A percentile compares a stretch with the other conserved stretches of the same genome.
Evolutionary conservation across 2,888 invertebrate species (phyloP).

Genomic region (Drosophila kambysellisi): DNA sequence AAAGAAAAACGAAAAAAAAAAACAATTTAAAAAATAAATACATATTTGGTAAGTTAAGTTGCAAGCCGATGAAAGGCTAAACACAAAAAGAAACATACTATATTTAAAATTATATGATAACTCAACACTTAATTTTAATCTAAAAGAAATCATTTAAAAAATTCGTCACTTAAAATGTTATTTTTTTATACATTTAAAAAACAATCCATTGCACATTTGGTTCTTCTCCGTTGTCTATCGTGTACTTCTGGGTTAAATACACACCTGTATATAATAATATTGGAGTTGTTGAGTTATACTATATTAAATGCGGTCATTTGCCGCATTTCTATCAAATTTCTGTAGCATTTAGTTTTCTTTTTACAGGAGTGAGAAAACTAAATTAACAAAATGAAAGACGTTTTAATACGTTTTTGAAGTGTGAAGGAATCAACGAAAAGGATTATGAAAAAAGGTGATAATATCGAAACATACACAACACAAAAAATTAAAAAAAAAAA

Average conservation of each 20-base stretch:
- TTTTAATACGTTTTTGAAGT: slow-evolving; percentile 45
- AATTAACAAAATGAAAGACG: slow-evolving; percentile 48
- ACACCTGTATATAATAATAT: neutral
- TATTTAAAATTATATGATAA: slow-evolving; percentile 22
- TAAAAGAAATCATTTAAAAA: slow-evolving; percentile 1
- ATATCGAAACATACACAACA: slow-evolving; percentile 48
- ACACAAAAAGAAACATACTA: slow-evolving; percentile 17
- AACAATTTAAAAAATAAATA: slow-evolving; percentile 36
- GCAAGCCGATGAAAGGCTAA: slow-evolving; percentile 26
- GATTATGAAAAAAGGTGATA: slow-evolving; percentile 65
- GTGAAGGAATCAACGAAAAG: slow-evolving; percentile 63
- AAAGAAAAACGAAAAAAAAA: slow-evolving; percentile 19
- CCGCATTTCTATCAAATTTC: slow-evolving; percentile 59
- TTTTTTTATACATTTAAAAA: neutral
- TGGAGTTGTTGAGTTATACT: slow-evolving; percentile 54
- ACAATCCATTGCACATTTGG: neutral
- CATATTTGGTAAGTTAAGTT: slow-evolving; percentile 74
- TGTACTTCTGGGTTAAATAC: neutral
- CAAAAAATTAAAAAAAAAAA: slow-evolving; percentile 20
- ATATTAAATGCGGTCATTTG: slow-evolving; percentile 52
- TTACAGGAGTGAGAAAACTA: slow-evolving; percentile 72
- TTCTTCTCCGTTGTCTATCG: slow-evolving; percentile 17
- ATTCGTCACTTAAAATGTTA: neutral
- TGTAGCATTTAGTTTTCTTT: slow-evolving; percentile 76
- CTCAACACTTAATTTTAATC: slow-evolving; percentile 41